phyloP scores from a whole-genome alignment of 2,113 vertebrate genomes.

The Barbus barbus region DNA sequence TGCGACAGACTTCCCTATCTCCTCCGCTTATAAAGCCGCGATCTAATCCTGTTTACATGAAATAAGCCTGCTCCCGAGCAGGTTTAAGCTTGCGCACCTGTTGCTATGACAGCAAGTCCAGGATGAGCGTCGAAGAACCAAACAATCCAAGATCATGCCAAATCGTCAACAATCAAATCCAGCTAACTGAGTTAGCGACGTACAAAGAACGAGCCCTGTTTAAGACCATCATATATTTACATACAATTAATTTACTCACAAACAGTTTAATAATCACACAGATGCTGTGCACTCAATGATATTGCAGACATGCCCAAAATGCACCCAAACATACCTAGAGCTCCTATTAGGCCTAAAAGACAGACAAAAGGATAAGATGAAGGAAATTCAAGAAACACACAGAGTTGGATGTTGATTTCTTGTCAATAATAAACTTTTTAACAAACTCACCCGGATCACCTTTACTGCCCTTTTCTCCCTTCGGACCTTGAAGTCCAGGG shows the following conservation, averaged over 20 bases:
- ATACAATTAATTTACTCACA: neutral
- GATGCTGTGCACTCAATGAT: neutral
- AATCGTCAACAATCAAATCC: too few relatives aligned
- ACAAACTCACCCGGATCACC: constrained; percentile 37
- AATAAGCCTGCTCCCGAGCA: too few relatives aligned
- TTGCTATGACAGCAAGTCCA: too few relatives aligned
- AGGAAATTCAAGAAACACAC: neutral
- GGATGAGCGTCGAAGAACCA: too few relatives aligned
- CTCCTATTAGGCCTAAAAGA: constrained; percentile 26
- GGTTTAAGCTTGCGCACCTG: too few relatives aligned
- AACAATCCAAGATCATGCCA: too few relatives aligned
- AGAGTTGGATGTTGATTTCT: neutral
- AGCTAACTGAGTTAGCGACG: too few relatives aligned
- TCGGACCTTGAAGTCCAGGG: neutral
- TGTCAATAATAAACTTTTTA: neutral
- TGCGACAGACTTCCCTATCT: too few relatives aligned
- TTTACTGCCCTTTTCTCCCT: constrained; percentile 25
- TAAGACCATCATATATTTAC: neutral
- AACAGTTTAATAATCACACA: neutral
- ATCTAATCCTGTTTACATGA: too few relatives aligned
- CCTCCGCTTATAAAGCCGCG: too few relatives aligned
- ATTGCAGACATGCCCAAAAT: neutral
- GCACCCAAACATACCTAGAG: constrained; percentile 27
- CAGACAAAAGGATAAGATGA: neutral
- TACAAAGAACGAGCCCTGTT: too few relatives aligned